Base-by-base conservation (phyloP, 2,888 invertebrate species). In the Meandrusa payeni region DNA sequence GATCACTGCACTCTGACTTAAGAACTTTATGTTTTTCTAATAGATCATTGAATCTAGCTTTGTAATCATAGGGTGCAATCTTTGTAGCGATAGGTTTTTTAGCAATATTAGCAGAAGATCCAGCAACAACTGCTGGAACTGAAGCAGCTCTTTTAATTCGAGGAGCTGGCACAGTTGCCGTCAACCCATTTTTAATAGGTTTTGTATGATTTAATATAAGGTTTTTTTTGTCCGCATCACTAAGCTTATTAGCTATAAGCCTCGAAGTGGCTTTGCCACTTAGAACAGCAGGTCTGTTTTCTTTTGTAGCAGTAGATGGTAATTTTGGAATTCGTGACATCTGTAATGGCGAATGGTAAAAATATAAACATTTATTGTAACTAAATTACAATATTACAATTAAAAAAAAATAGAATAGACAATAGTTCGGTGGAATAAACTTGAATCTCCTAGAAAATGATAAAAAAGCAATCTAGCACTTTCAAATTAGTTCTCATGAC, bases 31-130 rank as follows among this genome's bases (percentile, higher is more conserved):
- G 87, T 64, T 92, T 92, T 45, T 91, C 90, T 7, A 86, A 64
- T 34, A 93, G 76, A 54, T 90, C 89, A 59, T 89, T 79, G 51
- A 90, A 91, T 34, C 93, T 89, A 15, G 91, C 91, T 68, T 93
- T 91, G 50, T 89, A 92, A 59, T 92, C 92, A 69, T 92, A 92
- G 0, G 91, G 83, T 3, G 90, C 83, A 33, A 90, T 89, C 48
- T 91, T 89, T 39, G 90, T 91, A 2, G 86, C 85, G 10, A 72
- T 4, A 15, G 65, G 57, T 52, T 86, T 88, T 43, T 69, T 76
- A 48, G 82, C 82, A 2, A 86, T 59, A 65, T 81, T 88, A 3
- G 61, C 54, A 7, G 69, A n/a, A n/a, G n/a, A n/a, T n/a, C n/a
- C n/a, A n/a, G n/a, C n/a, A n/a, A n/a, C 51, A 62, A 83, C 86